Percentiles rank a stretch among this genome's conserved stretches.
Conservation (phyloP, 2,113 vertebrate species). For the Plestiodon gilberti region DNA sequence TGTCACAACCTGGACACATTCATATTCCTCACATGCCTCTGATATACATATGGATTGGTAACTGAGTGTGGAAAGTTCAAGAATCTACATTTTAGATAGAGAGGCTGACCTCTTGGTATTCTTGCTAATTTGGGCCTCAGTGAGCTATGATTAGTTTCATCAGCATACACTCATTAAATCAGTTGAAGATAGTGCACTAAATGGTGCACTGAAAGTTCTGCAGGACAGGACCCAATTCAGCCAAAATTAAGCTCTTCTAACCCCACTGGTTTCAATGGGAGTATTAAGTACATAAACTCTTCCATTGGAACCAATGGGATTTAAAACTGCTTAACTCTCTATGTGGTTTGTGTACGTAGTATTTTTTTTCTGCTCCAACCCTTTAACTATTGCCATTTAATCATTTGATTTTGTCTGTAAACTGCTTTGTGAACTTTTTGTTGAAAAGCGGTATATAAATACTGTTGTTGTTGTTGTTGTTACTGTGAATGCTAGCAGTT, state of each 20-base stretch:
- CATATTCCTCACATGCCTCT: too few relatives aligned
- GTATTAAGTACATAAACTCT: too few relatives aligned
- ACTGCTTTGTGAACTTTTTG: too few relatives aligned
- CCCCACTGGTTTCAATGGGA: too few relatives aligned
- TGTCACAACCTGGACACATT: too few relatives aligned
- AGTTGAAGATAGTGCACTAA: neutral
- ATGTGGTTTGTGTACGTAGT: too few relatives aligned
- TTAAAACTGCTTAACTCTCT: too few relatives aligned
- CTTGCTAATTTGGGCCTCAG: neutral
- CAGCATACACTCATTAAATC: neutral
- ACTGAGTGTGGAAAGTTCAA: neutral
- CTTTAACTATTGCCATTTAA: neutral
- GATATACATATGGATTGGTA: neutral
- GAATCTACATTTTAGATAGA: neutral
- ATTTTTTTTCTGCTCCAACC: too few relatives aligned
- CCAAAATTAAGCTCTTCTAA: neutral
- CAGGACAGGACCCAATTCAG: neutral
- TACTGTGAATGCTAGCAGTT: neutral
- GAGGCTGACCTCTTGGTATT: neutral
- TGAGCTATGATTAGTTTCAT: neutral
- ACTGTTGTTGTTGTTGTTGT: too few relatives aligned
- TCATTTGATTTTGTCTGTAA: too few relatives aligned
- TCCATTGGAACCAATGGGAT: too few relatives aligned
- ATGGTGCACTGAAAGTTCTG: neutral
- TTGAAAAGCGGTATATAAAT: too few relatives aligned